Conservation (phyloP, 2,888 invertebrate species). For the Nephrocerus scutellatus region DNA sequence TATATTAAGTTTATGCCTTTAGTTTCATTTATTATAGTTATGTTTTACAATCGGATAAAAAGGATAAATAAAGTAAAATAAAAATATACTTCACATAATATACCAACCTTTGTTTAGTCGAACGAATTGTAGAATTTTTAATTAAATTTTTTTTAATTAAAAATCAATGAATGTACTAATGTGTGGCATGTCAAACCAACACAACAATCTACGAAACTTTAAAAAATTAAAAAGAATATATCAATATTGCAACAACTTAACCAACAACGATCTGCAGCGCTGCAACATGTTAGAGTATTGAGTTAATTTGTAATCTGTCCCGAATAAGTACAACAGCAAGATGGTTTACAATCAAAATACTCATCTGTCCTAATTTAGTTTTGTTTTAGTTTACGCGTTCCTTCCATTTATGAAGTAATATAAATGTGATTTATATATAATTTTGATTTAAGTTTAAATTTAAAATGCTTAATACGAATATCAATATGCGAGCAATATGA, state of each 20-base stretch:
- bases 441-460: too few relatives aligned
- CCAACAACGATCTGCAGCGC: conserved; percentile 41
- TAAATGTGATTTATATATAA: too few relatives aligned
- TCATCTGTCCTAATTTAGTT: too few relatives aligned
- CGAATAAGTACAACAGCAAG: too few relatives aligned
- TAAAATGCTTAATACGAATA: too few relatives aligned
- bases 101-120: conserved; percentile 39
- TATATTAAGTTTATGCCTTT: conserved; percentile 10
- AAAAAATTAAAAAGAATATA: conserved; percentile 9
- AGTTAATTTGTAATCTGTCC: too few relatives aligned
- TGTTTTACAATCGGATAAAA: conserved; percentile 17
- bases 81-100: conserved; percentile 42
- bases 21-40: conserved; percentile 14
- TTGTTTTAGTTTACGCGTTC: too few relatives aligned
- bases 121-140: conserved; percentile 9
- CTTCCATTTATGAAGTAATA: too few relatives aligned
- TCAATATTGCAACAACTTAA: conserved; percentile 33
- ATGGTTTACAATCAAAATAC: too few relatives aligned
- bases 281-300: conserved; percentile 11
- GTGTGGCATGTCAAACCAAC: conserved; percentile 2
- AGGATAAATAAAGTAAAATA: conserved; percentile 17
- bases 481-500: too few relatives aligned
- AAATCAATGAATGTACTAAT: neutral
- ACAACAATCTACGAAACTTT: neutral
- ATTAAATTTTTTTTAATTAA: neutral